Conservation (phyloP, 1,140 invertebrate species). For the Zelostemma sp. region DNA sequence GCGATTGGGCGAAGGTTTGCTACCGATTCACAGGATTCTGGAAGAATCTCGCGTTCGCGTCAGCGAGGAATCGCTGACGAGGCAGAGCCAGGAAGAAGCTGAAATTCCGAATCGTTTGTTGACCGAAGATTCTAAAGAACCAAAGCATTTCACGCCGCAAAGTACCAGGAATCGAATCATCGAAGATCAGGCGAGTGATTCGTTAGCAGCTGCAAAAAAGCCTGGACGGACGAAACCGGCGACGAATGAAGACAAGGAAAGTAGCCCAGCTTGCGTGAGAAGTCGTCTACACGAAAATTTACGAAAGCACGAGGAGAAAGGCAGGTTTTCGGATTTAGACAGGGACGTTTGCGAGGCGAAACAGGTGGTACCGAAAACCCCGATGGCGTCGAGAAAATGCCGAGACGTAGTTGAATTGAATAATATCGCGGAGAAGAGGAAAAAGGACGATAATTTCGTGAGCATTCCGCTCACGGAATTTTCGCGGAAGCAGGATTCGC, state of each 20-base stretch:
- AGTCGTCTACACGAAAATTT: not conserved
- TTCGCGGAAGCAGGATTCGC: slow-evolving; percentile 52
- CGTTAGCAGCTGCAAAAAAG: not conserved
- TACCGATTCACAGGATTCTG: slow-evolving; percentile 63
- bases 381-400: slow-evolving; percentile 46
- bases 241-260: not conserved
- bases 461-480: slow-evolving; percentile 60
- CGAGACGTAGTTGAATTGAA: slow-evolving; percentile 52
- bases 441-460: slow-evolving; percentile 22
- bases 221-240: not conserved
- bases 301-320: slow-evolving; percentile 3
- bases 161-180: slow-evolving; percentile 35
- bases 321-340: slow-evolving; percentile 23
- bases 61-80: slow-evolving; percentile 60
- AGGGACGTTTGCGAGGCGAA: slow-evolving; percentile 38
- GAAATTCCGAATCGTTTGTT: slow-evolving; percentile 52
- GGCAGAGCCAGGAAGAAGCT: slow-evolving; percentile 40
- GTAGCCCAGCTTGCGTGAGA: not conserved
- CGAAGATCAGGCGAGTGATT: slow-evolving; percentile 3
- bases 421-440: slow-evolving; percentile 27
- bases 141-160: slow-evolving; percentile 34
- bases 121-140: slow-evolving; percentile 16
- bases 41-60: slow-evolving; percentile 61
- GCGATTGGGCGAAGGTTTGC: slow-evolving; percentile 57
- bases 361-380: slow-evolving; percentile 37